Evolutionary conservation across 2,113 vertebrate species (phyloP).

Genomic region (Apistogramma diplotaenia): DNA sequence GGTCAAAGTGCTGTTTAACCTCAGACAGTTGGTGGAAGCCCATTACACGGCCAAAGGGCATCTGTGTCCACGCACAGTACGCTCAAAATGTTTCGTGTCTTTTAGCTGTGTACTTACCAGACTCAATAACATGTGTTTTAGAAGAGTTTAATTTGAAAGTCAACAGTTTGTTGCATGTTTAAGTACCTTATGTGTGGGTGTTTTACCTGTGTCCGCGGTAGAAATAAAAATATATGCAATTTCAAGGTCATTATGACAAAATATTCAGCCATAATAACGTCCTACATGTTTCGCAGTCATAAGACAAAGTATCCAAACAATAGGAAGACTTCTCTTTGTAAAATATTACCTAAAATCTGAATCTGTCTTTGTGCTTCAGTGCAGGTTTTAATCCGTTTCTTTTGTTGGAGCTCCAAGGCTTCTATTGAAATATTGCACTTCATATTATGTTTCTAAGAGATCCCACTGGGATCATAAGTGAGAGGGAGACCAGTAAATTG

Average conservation of each 20-base stretch:
- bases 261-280: not conserved
- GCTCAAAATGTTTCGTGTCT: not conserved
- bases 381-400: conserved; percentile 65
- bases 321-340: conserved; percentile 27
- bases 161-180: not conserved
- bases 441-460: conserved; percentile 51
- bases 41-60: not conserved
- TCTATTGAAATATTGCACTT: conserved; percentile 66
- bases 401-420: conserved; percentile 49
- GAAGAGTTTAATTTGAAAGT: too few species aligned
- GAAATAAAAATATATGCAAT: not conserved
- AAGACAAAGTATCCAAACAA: conserved; percentile 40
- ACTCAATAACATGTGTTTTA: not conserved
- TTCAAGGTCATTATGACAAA: not conserved
- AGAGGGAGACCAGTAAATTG: conserved; percentile 53
- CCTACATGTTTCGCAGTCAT: conserved; percentile 13
- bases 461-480: conserved; percentile 52
- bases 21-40: not conserved
- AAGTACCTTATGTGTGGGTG: not conserved
- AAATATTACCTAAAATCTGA: conserved; percentile 20
- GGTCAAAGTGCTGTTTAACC: not conserved
- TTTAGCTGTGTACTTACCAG: not conserved
- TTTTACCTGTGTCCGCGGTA: not conserved
- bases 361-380: conserved; percentile 38
- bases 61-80: not conserved